Evolutionary conservation across 2,113 vertebrate genomes (phyloP).

Genomic region (Scomber scombrus): DNA sequence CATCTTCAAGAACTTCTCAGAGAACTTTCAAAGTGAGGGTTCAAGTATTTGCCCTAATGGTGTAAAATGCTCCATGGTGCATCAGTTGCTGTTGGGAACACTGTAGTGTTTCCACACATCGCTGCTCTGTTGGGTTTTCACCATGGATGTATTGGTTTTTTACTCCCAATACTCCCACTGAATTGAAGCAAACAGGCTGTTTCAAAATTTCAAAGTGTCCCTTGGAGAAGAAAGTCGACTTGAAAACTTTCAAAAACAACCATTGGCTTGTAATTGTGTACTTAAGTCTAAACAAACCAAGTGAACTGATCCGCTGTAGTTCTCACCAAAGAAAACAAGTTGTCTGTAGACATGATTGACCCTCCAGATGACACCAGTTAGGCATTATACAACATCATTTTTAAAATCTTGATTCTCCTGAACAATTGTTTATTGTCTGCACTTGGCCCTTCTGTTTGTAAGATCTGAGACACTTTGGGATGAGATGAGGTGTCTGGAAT

Average conservation of each 20-base stretch:
- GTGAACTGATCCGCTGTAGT: slow-evolving; percentile 7
- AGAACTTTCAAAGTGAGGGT: background rate
- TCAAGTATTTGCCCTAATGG: background rate
- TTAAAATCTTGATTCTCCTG: background rate
- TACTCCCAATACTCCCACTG: slow-evolving; percentile 6
- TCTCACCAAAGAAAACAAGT: slow-evolving; percentile 14
- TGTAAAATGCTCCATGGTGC: slow-evolving; percentile 21
- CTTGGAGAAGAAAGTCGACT: slow-evolving; percentile 25
- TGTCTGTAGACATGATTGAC: slow-evolving; percentile 1
- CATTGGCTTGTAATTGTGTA: slow-evolving; percentile 32
- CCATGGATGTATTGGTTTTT: slow-evolving; percentile 42
- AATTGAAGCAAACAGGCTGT: slow-evolving; percentile 40
- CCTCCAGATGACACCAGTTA: background rate
- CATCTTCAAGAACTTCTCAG: background rate
- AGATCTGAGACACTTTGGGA: slow-evolving; percentile 9
- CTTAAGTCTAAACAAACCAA: slow-evolving; percentile 35
- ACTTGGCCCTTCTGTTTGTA: too few species aligned
- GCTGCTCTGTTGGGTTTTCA: slow-evolving; percentile 47
- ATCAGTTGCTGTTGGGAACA: background rate
- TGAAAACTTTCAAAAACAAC: slow-evolving; percentile 36
- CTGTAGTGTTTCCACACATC: slow-evolving; percentile 26
- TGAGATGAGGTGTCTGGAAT: slow-evolving; percentile 8
- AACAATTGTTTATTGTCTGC: slow-evolving; percentile 7
- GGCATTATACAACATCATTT: background rate
- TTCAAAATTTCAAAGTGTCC: slow-evolving; percentile 21